Evolutionary conservation across 2,113 vertebrate genomes (phyloP), one percentile per base, ranked within the genome.

Genomic region (Azemiops feae): DNA sequence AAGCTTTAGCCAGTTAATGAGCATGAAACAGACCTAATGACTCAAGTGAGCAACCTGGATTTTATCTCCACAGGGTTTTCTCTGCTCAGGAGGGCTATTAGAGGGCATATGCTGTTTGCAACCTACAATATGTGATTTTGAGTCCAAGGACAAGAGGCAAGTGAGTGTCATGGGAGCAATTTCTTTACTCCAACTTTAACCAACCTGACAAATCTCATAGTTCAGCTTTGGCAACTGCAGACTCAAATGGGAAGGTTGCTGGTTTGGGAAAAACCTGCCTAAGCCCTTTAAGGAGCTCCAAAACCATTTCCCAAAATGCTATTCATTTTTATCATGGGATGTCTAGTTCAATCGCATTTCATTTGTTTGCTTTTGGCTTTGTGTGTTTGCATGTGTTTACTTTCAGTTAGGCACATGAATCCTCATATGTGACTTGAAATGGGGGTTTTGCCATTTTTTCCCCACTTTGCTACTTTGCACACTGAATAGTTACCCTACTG

Each of bases 1-100:
- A 60, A 53, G 81, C 34, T 93, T 87, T 87, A 64, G 43, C 89
- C 89, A 87, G 54, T 64, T 93, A 93, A 87, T 90, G 85, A 93
- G 55, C 55, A 53, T 89, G 30, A 60, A 90, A 89, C 34, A 5
- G 92, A 64, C 89, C 57, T 89, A 60, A 50, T 14, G 23, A 64
- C 55, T 64, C 30, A 93, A 90, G 47, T 64, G 89, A 93, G 81
- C 74, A 93, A 64, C 55, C 16, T 86, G 55, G 16, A 50, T 90
- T 60, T 93, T 43, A 39, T 60, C 81, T 93, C n/a, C n/a, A 57
- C 47, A n/a, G 52, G 50, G 34, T 30, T 50, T 45, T 54, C 60
- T 45, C 16, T 47, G 74, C 74, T 92, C 25, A 23, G 60, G 60
- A 55, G 74, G 60, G 2, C 87, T 92, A 55, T 74, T 45, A 69